phyloP scores from a whole-genome alignment of 2,113 vertebrate genomes.

The Hippopotamus amphibius region DNA sequence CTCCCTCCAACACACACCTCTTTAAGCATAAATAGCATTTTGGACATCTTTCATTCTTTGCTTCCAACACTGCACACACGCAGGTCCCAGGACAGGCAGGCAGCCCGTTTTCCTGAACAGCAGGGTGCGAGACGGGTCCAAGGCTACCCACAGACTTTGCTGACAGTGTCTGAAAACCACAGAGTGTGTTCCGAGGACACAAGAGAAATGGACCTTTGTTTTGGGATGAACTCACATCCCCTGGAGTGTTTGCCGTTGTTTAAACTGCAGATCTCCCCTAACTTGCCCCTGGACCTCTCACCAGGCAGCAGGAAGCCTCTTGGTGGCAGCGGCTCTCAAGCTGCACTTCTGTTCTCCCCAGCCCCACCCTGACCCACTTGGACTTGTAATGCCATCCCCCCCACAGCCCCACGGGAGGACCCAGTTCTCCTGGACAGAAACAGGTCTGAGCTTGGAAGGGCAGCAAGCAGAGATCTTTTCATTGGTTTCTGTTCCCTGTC shows the following conservation, averaged over 20 bases:
- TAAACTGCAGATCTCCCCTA: not conserved
- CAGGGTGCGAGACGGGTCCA: not conserved
- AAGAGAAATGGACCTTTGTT: not conserved
- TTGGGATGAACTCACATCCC: not conserved
- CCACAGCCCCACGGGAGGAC: not conserved
- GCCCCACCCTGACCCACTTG: not conserved
- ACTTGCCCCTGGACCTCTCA: not conserved
- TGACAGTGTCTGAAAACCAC: not conserved
- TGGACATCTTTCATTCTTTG: constrained; percentile 5
- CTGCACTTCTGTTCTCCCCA: not conserved
- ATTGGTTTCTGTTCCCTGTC: not conserved
- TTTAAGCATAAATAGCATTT: not conserved
- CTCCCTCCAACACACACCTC: not conserved
- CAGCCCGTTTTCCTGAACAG: not conserved
- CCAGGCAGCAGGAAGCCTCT: not conserved
- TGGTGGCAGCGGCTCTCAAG: rapidly evolving
- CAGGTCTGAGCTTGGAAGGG: constrained; percentile 30
- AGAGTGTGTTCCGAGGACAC: not conserved
- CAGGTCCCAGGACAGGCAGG: not conserved
- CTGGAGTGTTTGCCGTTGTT: not conserved
- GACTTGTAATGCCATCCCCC: not conserved
- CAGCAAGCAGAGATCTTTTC: not conserved
- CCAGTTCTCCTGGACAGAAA: not conserved
- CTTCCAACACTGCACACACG: not conserved
- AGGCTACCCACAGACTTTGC: not conserved